A percentile compares a stretch with the other conserved stretches of the same genome.
Evolutionary conservation across 2,113 vertebrate species (phyloP).

Genomic region (Daphoenositta chrysoptera): DNA sequence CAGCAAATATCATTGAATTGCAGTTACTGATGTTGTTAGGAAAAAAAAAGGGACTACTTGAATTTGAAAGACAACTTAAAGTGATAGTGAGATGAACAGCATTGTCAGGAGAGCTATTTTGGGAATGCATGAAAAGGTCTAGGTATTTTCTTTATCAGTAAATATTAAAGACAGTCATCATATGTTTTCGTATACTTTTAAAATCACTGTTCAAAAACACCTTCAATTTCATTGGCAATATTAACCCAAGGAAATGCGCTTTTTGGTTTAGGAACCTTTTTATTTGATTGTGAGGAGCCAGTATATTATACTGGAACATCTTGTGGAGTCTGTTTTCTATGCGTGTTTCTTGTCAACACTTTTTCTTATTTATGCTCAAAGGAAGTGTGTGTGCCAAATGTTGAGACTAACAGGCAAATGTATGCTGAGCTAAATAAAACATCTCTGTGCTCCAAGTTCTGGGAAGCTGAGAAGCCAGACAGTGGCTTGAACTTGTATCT

Average conservation of each 20-base stretch:
- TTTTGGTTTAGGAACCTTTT: background rate
- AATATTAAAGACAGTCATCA: background rate
- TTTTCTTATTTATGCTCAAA: background rate
- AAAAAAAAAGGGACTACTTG: background rate
- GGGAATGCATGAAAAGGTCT: background rate
- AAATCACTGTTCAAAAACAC: background rate
- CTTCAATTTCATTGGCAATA: background rate
- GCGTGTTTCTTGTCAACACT: background rate
- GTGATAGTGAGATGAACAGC: background rate
- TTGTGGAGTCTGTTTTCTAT: background rate
- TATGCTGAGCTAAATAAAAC: background rate
- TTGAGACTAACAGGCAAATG: background rate
- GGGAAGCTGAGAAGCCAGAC: background rate
- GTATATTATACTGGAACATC: background rate
- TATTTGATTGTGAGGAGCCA: background rate
- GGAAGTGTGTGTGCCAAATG: background rate
- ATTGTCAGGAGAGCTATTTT: background rate
- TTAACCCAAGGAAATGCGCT: background rate
- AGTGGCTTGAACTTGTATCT: background rate
- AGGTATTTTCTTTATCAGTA: background rate
- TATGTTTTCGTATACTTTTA: background rate
- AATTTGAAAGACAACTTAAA: background rate
- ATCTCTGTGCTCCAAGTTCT: background rate
- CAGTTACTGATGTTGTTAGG: background rate
- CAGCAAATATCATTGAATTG: background rate